Base-by-base conservation (phyloP, 2,113 vertebrate genomes). In the Salvelinus alpinus region DNA sequence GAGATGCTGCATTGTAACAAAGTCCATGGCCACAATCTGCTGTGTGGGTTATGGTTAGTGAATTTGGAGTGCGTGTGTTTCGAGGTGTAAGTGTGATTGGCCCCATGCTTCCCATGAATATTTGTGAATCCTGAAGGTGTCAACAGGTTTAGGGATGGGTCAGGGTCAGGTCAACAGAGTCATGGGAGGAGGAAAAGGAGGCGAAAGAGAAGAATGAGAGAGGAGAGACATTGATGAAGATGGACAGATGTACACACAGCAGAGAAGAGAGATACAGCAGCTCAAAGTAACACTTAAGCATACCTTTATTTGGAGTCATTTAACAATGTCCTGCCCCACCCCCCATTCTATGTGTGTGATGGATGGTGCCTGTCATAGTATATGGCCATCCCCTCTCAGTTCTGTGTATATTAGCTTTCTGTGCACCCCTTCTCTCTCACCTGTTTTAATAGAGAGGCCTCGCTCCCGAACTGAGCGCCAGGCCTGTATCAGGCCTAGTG, bases 31-130 rank as follows among this genome's bases (percentile, higher is more conserved):
- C 34, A 38, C 7, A 38, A 9, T 38, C 34, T 38, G 7, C 34
- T 38, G 34, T 38, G 34, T 38, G 34, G 34, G 7, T 38, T 38
- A 38, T 38, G 34, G 7, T 38, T 9, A 38, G 34, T 2, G 7
- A 38, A 38, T 38, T 38, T 38, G 51, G 74, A 47, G 27, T 64
- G 59, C 11, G 68, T 4, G 12, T 65, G 51, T 65, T 9, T 24
- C 44, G 59, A 18, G 25, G 66, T 44, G 66, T 44, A 44, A 64
- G 22, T 34, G 25, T 2, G 27, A n/a, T 12, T 4, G 34, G 34
- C 2, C 9, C 59, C 22, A 16, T 5, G 70, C 71, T 93, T 94
- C 91, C 92, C 92, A 89, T 87, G 92, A 92, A 88, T 74, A 90
- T 90, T 88, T 78, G 22, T 90, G 86, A 83, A 91, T 87, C 86